Conservation (phyloP, 23 tunicate species). For the Ciona savignyi region DNA sequence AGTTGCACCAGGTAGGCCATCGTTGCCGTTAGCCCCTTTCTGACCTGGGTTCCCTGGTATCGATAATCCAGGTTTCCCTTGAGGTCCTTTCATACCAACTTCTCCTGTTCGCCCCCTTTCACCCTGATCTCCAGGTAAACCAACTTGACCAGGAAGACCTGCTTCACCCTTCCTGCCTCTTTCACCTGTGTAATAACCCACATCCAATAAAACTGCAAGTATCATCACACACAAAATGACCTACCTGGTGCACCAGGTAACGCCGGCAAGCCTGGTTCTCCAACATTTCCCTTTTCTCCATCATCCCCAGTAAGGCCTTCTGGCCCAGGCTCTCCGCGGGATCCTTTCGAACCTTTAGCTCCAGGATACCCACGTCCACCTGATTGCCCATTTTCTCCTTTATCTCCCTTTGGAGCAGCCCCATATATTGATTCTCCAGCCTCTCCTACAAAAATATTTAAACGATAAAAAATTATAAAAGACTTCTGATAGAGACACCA, state of each 20-base stretch:
- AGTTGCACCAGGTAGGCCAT: constrained; percentile 8
- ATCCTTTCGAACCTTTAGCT: neutral
- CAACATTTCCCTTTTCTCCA: constrained; percentile 36
- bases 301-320: constrained; percentile 22
- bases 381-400: neutral
- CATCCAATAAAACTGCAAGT: neutral
- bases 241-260: neutral
- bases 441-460: neutral
- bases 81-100: neutral
- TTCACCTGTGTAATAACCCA: neutral
- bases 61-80: constrained; percentile 25
- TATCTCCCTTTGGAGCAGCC: neutral
- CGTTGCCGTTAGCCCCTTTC: constrained; percentile 5
- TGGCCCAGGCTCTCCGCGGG: neutral
- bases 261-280: constrained; percentile 5
- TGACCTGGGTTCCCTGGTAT: constrained; percentile 10
- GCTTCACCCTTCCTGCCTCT: neutral
- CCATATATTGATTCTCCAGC: constrained; percentile 2
- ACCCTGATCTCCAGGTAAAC: neutral
- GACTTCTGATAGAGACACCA: neutral
- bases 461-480: neutral
- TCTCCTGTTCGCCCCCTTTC: neutral
- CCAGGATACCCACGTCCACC: constrained; percentile 12
- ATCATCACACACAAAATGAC: too few relatives aligned
- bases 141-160: constrained; percentile 8